Evolutionary conservation across 2,797 vertebrate species (phyloP).

Genomic region (Diceros bicornis): DNA sequence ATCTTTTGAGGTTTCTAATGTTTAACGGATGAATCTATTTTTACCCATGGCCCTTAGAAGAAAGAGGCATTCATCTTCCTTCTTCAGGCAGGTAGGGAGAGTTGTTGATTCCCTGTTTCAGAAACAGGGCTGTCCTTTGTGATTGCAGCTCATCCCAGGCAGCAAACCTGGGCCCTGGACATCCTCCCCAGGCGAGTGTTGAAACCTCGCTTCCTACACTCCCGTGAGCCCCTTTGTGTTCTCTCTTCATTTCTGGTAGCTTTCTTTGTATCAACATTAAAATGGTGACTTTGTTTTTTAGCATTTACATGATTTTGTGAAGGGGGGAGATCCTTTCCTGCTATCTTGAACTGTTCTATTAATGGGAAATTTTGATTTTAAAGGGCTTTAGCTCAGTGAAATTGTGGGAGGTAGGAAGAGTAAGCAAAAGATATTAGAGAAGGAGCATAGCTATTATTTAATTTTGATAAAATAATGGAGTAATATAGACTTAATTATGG

Average conservation of each 20-base stretch:
- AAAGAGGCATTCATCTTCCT: slow-evolving; percentile 61
- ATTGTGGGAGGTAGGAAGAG: background rate
- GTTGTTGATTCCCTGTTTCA: slow-evolving; percentile 19
- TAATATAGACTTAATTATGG: slow-evolving; percentile 6
- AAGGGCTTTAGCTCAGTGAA: background rate
- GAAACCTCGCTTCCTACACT: background rate
- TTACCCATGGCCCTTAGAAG: slow-evolving; percentile 29
- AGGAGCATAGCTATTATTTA: slow-evolving; percentile 12
- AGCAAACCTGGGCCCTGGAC: background rate
- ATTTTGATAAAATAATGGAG: slow-evolving; percentile 51
- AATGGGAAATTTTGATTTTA: background rate
- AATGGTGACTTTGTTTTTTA: slow-evolving; percentile 2
- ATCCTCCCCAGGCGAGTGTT: background rate
- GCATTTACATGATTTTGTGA: background rate
- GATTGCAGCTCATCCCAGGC: background rate
- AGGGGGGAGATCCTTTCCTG: background rate
- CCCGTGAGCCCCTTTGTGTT: background rate
- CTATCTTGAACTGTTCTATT: background rate
- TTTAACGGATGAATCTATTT: slow-evolving; percentile 69
- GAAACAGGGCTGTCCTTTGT: slow-evolving; percentile 5
- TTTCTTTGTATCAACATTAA: background rate
- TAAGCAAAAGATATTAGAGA: background rate
- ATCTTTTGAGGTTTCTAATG: slow-evolving; percentile 67
- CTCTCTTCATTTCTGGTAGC: background rate
- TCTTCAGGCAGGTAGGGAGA: slow-evolving; percentile 15